Base-by-base conservation (phyloP, 2,888 invertebrate genomes). In the Timandra comae region DNA sequence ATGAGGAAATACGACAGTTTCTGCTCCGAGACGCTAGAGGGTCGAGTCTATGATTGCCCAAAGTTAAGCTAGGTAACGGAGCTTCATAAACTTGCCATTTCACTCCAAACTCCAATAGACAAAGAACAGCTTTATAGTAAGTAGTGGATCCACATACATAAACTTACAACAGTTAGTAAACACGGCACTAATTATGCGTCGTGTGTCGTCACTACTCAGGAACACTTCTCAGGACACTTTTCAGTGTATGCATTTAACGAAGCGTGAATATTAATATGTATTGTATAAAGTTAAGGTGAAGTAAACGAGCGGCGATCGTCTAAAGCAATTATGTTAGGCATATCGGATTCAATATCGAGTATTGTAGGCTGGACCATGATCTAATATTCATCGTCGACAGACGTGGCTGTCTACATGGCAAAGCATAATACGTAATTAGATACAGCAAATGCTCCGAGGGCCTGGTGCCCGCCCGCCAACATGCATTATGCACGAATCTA, bases 1-100 rank as follows among this genome's bases (percentile, higher is more conserved):
- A 84, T 82, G 81, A 84, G 82, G 75, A 84, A 82, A 82, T 80
- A 84, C 82, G 81, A 78, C 79, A 80, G 76, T 76, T 77, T 71
- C 69, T 60, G 60, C 67, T 52, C 60, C 46, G 52, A 64, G 63
- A 63, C 57, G 60, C 56, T 42, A 57, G 65, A 65, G 69, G 68
- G 74, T 64, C 68, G 61, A 64, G 58, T 67, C 70, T 70, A 70
- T 72, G 75, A 77, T 76, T 78, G 70, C 67, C 68, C 53, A 59
- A 74, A 70, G 64, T 74, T 71, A 69, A 67, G 67, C 63, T 58
- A 56, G 59, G 56, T 59, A 51, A 56, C 50, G 41, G 33, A 45
- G 46, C 43, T 53, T 40, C 43, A 46, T 48, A 51, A 51, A 59
- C 54, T 58, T 52, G 51, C 49, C 41, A 40, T 46, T 43, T 35